Evolutionary conservation across 2,888 invertebrate genomes (phyloP).

Genomic region (Drosophila mercatorum): DNA sequence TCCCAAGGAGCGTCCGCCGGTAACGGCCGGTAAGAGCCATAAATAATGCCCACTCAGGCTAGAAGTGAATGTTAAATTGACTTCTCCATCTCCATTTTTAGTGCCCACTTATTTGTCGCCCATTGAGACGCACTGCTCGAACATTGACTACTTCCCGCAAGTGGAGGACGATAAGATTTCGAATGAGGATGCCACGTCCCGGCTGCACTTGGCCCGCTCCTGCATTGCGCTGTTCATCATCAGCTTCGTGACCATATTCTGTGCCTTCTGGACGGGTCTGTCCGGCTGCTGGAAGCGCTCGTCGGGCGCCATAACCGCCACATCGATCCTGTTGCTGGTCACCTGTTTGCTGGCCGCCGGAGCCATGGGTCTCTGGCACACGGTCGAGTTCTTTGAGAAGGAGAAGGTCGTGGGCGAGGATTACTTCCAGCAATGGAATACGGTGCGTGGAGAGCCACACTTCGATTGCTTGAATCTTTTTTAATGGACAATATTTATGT

Average conservation of each 20-base stretch:
- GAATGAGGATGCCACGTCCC: constrained; percentile 91
- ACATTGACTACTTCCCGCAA: constrained; percentile 95
- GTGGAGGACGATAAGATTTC: constrained; percentile 82
- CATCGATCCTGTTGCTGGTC: constrained; percentile 88
- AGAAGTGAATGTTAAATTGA: not conserved
- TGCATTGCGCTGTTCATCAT: constrained; percentile 97
- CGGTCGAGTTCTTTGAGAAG: constrained; percentile 97
- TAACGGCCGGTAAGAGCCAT: constrained; percentile 86
- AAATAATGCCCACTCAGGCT: not conserved
- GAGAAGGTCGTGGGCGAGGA: constrained; percentile 97
- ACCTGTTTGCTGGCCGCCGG: constrained; percentile 95
- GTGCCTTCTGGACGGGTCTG: constrained; percentile 97
- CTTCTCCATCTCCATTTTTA: constrained; percentile 76
- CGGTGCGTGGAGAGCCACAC: constrained; percentile 86
- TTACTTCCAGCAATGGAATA: constrained; percentile 96
- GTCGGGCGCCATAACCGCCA: constrained; percentile 96
- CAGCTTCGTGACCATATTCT: constrained; percentile 95
- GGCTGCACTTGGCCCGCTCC: constrained; percentile 94
- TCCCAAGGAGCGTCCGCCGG: constrained; percentile 94
- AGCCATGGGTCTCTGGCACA: constrained; percentile 98
- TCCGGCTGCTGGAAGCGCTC: constrained; percentile 98
- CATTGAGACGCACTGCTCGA: constrained; percentile 97
- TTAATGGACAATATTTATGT: not conserved
- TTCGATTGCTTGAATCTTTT: not conserved
- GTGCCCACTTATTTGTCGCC: constrained; percentile 95